Evolutionary conservation across 2,113 vertebrate genomes (phyloP), one percentile per base, ranked within the genome.

Genomic region (Microcebus murinus): DNA sequence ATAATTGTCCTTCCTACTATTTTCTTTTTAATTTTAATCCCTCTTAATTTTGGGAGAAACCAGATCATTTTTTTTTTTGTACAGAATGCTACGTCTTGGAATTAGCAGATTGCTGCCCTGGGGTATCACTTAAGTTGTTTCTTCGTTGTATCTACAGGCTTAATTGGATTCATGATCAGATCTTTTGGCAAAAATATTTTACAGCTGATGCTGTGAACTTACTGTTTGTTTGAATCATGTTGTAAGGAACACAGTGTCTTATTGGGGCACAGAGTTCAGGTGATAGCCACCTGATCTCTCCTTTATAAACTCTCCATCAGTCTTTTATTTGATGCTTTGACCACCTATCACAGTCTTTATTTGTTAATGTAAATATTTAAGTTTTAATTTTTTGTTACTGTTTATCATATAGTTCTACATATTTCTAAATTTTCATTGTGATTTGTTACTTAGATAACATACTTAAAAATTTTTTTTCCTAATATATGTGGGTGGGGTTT

Each of bases 371-470:
- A 77, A 81, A 57, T 12, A 91, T 50, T 83, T 68, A 86, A 67
- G 1, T 88, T 67, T 90, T 67, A 36, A 89, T 79, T 73, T 83
- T 15, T 50, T 31, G 23, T 59, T 31, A 42, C 29, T 29, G 48
- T 93, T 52, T n/a, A n/a, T 79, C 17, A 20, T 67, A 59, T 20
- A 27, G 3, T 73, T 94, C 2, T 63, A 83, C 20, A 27, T 86
- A 29, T 93, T 93, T 93, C 23, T 48, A 42, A 50, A 71, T 84
- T 67, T 68, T n/a, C 45, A 18, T 77, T 90, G n/a, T 52, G 10
- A 90, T 63, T 74, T 96, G 12, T 96, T 80, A 29, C 73, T 90
- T 86, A 65, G 4, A 84, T 59, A 88, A 59, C 3, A 79, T 81
- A 7, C 15, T 87, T 36, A 34, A 76, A 61, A 65, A 17, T 17